Percentiles rank a stretch among this genome's conserved stretches.
These are phyloP conservation scores for Drosophila parthenogenetica DNA, from an alignment of 2,888 invertebrate genomes.

Conservation along the genomic window DNA sequence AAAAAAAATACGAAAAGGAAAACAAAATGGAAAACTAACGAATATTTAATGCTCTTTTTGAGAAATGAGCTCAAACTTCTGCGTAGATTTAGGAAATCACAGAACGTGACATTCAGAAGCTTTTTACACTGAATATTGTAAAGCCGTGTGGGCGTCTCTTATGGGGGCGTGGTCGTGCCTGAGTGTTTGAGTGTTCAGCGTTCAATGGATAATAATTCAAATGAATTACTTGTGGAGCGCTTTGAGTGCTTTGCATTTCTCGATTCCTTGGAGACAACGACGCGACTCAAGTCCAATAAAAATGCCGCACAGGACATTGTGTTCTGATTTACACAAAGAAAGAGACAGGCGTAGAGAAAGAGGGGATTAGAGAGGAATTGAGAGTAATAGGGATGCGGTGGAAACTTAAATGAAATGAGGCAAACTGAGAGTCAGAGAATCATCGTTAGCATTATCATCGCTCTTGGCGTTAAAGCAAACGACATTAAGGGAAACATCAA, in stretches of 20 bases:
- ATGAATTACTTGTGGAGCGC: constrained; percentile 62
- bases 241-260: constrained; percentile 36
- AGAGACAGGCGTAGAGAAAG: constrained; percentile 27
- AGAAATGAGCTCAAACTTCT: background rate
- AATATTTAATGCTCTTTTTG: constrained; percentile 9
- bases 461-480: constrained; percentile 71
- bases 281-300: constrained; percentile 40
- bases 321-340: constrained; percentile 53
- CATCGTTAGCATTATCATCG: constrained; percentile 53
- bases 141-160: background rate
- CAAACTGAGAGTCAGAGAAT: constrained; percentile 39
- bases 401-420: constrained; percentile 37
- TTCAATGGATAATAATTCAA: constrained; percentile 74
- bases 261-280: constrained; percentile 42
- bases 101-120: constrained; percentile 12
- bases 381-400: constrained; percentile 6
- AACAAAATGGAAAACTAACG: background rate
- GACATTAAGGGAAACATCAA: constrained; percentile 81
- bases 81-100: background rate
- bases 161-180: constrained; percentile 15
- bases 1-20: too few species aligned
- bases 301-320: constrained; percentile 55
- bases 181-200: constrained; percentile 16
- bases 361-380: background rate
- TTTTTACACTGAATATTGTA: constrained; percentile 27